phyloP scores from a whole-genome alignment of 2,797 vertebrate genomes.

The Heteromormyrus szaboi region DNA sequence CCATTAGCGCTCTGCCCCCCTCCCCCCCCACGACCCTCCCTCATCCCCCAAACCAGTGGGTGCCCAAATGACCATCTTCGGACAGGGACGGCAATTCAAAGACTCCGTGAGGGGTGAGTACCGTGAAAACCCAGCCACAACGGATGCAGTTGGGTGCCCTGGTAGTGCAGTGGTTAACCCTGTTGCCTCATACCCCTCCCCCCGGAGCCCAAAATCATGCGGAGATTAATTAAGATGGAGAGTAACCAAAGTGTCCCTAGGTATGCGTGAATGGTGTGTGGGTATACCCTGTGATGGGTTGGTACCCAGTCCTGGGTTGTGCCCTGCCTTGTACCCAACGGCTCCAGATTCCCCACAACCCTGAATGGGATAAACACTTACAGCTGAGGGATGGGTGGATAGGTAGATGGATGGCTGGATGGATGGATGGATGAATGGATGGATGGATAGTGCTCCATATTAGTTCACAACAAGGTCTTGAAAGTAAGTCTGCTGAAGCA shows the following conservation, averaged over 20 bases:
- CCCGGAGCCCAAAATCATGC: neutral
- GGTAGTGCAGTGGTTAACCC: neutral
- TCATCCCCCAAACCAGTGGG: neutral
- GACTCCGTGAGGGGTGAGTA: neutral
- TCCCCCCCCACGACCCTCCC: neutral
- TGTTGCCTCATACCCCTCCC: neutral
- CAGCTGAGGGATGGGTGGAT: too few relatives aligned
- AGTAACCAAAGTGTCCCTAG: neutral
- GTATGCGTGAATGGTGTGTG: neutral
- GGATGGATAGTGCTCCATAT: neutral
- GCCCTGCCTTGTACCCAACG: too few relatives aligned
- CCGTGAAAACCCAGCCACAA: neutral
- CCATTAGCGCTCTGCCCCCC: neutral
- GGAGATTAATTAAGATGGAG: neutral
- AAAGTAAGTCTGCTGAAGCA: neutral
- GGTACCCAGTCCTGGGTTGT: too few relatives aligned
- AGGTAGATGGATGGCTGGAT: neutral
- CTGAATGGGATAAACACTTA: too few relatives aligned
- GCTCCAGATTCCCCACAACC: too few relatives aligned
- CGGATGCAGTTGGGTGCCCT: neutral
- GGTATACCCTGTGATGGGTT: neutral
- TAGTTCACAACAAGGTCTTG: neutral
- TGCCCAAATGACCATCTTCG: neutral
- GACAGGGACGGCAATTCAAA: neutral
- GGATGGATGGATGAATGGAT: neutral